Conservation (phyloP, 2,888 invertebrate genomes). For the Polydrusus tereticollis region DNA sequence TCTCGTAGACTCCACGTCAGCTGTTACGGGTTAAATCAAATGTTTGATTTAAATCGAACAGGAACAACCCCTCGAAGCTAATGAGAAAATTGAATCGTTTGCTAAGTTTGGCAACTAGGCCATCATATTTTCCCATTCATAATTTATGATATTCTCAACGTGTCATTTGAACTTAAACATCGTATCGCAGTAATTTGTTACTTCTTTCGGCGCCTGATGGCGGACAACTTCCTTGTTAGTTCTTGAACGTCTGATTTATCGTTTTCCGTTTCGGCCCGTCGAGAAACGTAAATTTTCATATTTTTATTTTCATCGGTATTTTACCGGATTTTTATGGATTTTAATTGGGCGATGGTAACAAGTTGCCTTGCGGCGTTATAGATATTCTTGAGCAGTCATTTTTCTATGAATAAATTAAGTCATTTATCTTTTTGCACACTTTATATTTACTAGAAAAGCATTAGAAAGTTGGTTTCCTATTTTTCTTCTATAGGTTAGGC, state of each 20-base stretch:
- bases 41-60: too few relatives aligned
- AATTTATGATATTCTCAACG: conserved; percentile 36
- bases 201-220: conserved; percentile 36
- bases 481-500: too few relatives aligned
- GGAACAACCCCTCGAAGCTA: too few relatives aligned
- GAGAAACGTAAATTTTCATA: conserved; percentile 46
- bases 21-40: too few relatives aligned
- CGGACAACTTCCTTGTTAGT: conserved; percentile 39
- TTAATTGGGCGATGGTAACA: conserved; percentile 42
- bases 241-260: conserved; percentile 41
- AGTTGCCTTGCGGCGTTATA: conserved; percentile 32
- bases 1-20: too few relatives aligned
- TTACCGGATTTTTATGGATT: conserved; percentile 34
- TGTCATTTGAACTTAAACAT: conserved; percentile 40
- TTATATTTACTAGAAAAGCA: too few relatives aligned
- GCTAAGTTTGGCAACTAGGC: background rate
- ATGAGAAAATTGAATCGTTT: background rate
- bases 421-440: conserved; percentile 31
- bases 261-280: conserved; percentile 31
- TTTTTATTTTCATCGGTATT: conserved; percentile 33
- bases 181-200: conserved; percentile 37
- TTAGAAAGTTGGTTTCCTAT: too few relatives aligned
- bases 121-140: conserved; percentile 23
- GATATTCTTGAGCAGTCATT: background rate
- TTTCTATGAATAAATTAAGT: conserved; percentile 20